A percentile compares a stretch with the other conserved stretches of the same genome.
These are phyloP conservation scores for Ibidorhyncha struthersii DNA, from an alignment of 2,113 vertebrate species.

Conservation along the genomic window DNA sequence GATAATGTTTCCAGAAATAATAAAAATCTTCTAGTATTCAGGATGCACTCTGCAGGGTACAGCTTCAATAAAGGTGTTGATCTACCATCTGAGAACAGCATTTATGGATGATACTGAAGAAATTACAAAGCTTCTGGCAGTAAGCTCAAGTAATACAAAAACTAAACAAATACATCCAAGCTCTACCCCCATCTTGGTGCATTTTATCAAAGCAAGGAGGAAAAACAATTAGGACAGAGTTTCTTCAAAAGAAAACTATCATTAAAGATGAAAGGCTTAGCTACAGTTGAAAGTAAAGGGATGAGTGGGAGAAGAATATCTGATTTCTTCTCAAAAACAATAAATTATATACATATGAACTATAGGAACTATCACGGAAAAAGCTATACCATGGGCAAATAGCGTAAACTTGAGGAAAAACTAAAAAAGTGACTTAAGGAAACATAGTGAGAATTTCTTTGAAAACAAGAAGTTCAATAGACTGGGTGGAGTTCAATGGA, in stretches of 20 bases:
- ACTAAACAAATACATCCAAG: neutral
- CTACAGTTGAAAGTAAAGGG: neutral
- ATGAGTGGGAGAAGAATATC: neutral
- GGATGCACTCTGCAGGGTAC: constrained; percentile 3
- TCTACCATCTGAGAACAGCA: neutral
- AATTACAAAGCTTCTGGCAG: neutral
- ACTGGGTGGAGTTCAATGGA: neutral
- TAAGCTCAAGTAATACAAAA: constrained; percentile 15
- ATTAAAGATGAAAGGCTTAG: constrained; percentile 21
- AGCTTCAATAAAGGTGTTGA: neutral
- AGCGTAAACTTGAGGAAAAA: neutral
- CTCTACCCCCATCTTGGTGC: neutral
- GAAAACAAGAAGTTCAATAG: neutral
- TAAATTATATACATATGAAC: neutral
- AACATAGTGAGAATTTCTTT: neutral
- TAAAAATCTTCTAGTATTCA: neutral
- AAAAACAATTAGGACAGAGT: constrained; percentile 26
- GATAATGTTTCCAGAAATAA: constrained; percentile 37
- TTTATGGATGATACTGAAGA: neutral
- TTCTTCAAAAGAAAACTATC: constrained; percentile 19
- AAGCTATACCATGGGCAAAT: neutral
- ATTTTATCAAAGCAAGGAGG: neutral
- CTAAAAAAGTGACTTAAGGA: neutral
- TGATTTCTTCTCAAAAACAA: neutral
- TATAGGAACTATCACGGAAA: neutral